A percentile compares a stretch with the other conserved stretches of the same genome.
phyloP scores from a whole-genome alignment of 2,797 vertebrate genomes.

The Squalus acanthias region DNA sequence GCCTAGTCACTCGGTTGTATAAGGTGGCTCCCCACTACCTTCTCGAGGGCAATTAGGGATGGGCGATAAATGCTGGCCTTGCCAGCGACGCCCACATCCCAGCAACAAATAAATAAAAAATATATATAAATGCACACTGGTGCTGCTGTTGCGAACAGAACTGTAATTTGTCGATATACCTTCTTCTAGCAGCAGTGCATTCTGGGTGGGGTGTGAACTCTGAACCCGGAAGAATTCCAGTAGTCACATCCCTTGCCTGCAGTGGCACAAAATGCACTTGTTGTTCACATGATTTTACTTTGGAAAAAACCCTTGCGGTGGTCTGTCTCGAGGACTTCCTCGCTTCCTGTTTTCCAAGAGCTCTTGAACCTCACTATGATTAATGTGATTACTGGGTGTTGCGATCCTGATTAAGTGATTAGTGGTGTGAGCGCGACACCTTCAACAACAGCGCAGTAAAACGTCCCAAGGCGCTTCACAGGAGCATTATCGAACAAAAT shows the following conservation, averaged over 20 bases:
- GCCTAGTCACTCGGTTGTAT: no score
- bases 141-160: neutral
- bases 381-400: neutral
- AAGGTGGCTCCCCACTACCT: no score
- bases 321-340: neutral
- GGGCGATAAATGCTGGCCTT: no score
- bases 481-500: neutral
- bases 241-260: neutral
- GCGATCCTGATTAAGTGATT: neutral
- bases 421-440: neutral
- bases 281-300: neutral
- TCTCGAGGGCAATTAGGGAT: no score
- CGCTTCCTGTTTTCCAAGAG: neutral
- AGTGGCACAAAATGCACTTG: neutral
- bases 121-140: no score
- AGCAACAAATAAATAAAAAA: no score
- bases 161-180: neutral
- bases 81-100: no score
- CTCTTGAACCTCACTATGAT: neutral
- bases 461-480: neutral
- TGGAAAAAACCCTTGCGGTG: neutral
- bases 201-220: neutral
- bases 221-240: neutral
- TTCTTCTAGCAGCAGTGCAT: neutral
- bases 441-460: neutral